These are phyloP conservation scores for Pelodytes ibericus DNA, from an alignment of 2,797 vertebrate genomes.

Conservation along the genomic window DNA sequence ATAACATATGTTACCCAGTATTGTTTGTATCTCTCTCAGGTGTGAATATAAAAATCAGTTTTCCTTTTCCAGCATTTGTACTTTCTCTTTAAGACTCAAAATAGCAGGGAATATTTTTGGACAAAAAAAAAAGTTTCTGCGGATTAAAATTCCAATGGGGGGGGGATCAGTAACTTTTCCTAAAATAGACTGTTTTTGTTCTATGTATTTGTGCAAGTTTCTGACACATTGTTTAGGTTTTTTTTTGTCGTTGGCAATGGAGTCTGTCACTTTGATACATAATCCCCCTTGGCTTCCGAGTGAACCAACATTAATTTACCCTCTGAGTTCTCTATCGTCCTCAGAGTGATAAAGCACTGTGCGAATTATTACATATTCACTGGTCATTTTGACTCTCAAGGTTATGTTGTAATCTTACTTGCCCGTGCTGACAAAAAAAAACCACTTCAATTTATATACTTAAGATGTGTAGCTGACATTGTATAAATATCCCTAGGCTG, in stretches of 20 bases:
- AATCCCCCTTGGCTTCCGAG: not conserved
- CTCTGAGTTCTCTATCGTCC: not conserved
- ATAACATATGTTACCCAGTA: no score
- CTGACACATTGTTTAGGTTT: not conserved
- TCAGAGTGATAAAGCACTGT: not conserved
- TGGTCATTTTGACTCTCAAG: not conserved
- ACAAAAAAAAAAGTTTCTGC: no score
- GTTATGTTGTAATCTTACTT: not conserved
- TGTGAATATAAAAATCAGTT: no score
- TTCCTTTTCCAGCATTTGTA: no score
- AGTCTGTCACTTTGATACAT: slow-evolving; percentile 9
- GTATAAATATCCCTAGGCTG: no score
- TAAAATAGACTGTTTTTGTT: no score
- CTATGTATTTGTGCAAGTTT: not conserved
- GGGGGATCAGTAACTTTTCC: no score
- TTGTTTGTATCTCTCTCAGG: no score
- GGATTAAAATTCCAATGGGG: no score
- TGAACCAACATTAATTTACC: not conserved
- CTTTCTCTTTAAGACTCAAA: no score
- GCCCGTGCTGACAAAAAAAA: not conserved
- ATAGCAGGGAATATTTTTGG: no score
- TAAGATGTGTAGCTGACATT: no score
- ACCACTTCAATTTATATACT: not conserved
- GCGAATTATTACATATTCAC: not conserved
- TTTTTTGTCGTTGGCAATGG: not conserved